Conservation (phyloP, 2,113 vertebrate genomes). For the Catharus bicknelli region DNA sequence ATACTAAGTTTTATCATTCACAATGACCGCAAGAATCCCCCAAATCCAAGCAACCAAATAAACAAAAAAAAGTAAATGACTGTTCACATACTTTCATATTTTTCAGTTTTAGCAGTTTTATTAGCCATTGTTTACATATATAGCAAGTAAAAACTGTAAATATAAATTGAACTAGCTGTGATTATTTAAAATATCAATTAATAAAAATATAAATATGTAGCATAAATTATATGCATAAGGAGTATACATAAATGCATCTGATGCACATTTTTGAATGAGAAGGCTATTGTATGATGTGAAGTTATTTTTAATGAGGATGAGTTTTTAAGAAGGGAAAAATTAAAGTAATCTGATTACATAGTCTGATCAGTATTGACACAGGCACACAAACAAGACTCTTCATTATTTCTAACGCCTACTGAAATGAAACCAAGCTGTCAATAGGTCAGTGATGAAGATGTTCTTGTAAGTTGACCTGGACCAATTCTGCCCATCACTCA, state of each 20-base stretch:
- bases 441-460: background rate
- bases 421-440: background rate
- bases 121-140: background rate
- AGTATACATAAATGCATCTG: background rate
- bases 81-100: background rate
- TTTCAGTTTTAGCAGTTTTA: background rate
- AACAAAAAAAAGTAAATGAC: background rate
- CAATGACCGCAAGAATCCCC: background rate
- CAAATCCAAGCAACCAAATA: background rate
- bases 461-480: background rate
- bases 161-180: background rate
- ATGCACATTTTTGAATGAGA: background rate
- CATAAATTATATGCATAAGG: background rate
- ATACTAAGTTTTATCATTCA: background rate
- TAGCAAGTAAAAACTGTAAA: background rate
- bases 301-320: background rate
- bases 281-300: background rate
- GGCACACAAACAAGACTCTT: background rate
- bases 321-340: background rate
- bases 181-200: background rate
- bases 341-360: background rate
- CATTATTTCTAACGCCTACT: background rate
- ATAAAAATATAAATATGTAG: background rate
- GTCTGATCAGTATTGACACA: background rate
- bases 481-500: background rate